Percentiles rank a stretch among this genome's conserved stretches.
Conservation (phyloP, 2,888 invertebrate genomes). For the Orgyia antiqua region DNA sequence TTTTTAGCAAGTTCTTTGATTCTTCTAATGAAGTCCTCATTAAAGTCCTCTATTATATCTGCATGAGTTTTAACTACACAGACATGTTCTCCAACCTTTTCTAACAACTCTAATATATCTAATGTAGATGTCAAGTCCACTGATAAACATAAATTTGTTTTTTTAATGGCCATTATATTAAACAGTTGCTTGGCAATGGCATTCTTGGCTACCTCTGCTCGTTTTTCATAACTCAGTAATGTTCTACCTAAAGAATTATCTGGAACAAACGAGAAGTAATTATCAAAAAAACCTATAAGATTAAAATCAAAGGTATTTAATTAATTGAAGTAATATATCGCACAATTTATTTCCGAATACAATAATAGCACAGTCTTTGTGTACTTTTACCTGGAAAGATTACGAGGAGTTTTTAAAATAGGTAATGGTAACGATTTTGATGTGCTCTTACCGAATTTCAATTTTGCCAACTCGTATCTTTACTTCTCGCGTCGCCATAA, state of each 20-base stretch:
- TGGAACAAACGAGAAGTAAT: slow-evolving; percentile 17
- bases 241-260: slow-evolving; percentile 63
- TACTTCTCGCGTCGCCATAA: too few relatives aligned
- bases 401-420: too few relatives aligned
- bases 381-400: too few relatives aligned
- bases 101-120: slow-evolving; percentile 85
- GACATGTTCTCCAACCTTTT: slow-evolving; percentile 89
- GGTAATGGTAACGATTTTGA: too few relatives aligned
- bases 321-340: too few relatives aligned
- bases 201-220: slow-evolving; percentile 80
- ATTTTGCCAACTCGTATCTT: too few relatives aligned
- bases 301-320: too few relatives aligned
- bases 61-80: slow-evolving; percentile 93
- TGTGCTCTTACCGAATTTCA: too few relatives aligned
- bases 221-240: slow-evolving; percentile 77
- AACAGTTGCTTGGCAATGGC: slow-evolving; percentile 82
- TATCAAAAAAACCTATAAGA: too few relatives aligned
- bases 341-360: too few relatives aligned
- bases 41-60: slow-evolving; percentile 92
- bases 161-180: slow-evolving; percentile 87
- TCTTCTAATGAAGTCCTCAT: slow-evolving; percentile 76
- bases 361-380: too few relatives aligned
- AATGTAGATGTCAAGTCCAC: slow-evolving; percentile 87
- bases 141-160: slow-evolving; percentile 93
- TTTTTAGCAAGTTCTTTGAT: slow-evolving; percentile 83